Base-by-base conservation (phyloP, 2,797 vertebrate species). In the Aeoliscus strigatus region DNA sequence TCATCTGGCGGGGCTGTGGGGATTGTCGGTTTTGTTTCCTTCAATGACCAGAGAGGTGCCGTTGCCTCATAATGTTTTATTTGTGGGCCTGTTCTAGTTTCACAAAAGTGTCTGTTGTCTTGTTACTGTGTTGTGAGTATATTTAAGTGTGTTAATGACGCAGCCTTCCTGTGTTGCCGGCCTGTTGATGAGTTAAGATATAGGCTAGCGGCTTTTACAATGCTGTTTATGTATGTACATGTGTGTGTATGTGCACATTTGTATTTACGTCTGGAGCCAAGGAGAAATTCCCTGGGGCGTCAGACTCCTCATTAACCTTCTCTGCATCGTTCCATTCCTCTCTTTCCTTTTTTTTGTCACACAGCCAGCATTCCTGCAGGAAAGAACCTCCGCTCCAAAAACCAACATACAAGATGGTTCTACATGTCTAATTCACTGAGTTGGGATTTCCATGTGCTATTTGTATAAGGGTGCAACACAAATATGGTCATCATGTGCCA, bases 271-370 rank as follows among this genome's bases (percentile, higher is more conserved):
- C 76, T 83, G 78, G 66, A 80, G 70, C 73, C 72, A 74, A 50
- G 44, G 41, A 59, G 58, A 35, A 27, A 28, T 46, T 63, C 53
- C 73, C 39, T 0, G 4, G 28, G 66, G 80, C 39, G 52, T 51
- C 62, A 72, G 70, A 70, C 72, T 74, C 55, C 69, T 73, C 72
- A 69, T 84, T 85, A 80, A 83, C 68, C 73, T 65, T 64, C 68
- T 65, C 60, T 73, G 67, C 57, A 51, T 78, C 62, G 60, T 67
- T 70, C 45, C 47, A 23, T 44, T 64, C 36, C 39, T 73, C 33
- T 40, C 40, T 53, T 59, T 68, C 56, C 39, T 64, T 48, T 53
- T 67, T 17, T 43, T 32, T 53, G 23, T 46, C 40, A 27, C 35
- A 8, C 53, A 46, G 56, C 46, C 33, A 51, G 28, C 37, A 62